Percentiles rank a stretch among this genome's conserved stretches.
phyloP scores from a whole-genome alignment of 1,140 invertebrate species.

The Reticulitermes speratus region DNA sequence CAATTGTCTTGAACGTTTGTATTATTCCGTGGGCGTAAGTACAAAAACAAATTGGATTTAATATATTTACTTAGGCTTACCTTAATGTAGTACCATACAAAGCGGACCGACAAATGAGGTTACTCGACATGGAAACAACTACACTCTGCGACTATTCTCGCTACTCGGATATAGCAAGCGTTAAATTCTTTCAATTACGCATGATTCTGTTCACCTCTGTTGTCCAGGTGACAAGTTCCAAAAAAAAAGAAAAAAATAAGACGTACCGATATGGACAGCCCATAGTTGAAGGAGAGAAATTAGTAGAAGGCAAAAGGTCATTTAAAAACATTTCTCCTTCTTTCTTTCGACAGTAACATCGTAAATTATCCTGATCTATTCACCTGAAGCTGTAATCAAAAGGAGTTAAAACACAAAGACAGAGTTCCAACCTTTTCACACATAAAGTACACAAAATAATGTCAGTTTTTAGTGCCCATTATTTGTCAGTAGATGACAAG shows the following conservation, averaged over 20 bases:
- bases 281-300: slow-evolving; percentile 8
- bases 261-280: background rate
- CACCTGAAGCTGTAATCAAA: background rate
- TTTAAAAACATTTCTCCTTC: background rate
- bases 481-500: slow-evolving; percentile 29
- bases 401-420: background rate
- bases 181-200: background rate
- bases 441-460: slow-evolving; percentile 20
- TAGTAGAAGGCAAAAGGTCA: background rate
- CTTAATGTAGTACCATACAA: too few relatives aligned
- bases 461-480: slow-evolving; percentile 25
- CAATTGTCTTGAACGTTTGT: too few relatives aligned
- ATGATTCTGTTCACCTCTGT: background rate
- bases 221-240: background rate
- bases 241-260: background rate
- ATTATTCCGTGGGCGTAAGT: too few relatives aligned
- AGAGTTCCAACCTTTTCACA: background rate
- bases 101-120: too few relatives aligned
- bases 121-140: background rate
- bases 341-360: background rate
- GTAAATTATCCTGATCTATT: background rate
- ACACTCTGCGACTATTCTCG: background rate
- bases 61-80: too few relatives aligned
- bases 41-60: too few relatives aligned
- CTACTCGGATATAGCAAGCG: background rate